Evolutionary conservation across 2,797 vertebrate species (phyloP).

Genomic region (Chrosomus eos): DNA sequence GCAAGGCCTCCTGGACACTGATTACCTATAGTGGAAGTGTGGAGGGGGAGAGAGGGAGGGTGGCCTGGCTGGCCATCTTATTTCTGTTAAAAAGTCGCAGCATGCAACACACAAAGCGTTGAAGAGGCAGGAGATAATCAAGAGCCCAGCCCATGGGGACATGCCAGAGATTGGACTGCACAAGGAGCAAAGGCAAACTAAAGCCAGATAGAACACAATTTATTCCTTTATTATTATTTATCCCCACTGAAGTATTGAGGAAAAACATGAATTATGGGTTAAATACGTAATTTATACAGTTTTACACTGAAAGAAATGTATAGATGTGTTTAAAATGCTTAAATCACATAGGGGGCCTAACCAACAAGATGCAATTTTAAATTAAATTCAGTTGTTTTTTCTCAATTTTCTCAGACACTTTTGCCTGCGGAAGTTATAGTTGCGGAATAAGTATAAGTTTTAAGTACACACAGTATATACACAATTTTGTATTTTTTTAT

Average conservation of each 20-base stretch:
- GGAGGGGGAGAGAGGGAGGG: slow-evolving; percentile 78
- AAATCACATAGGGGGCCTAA: neutral
- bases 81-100: slow-evolving; percentile 93
- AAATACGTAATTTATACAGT: slow-evolving; percentile 14
- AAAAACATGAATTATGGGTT: slow-evolving; percentile 52
- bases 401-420: neutral
- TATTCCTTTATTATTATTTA: slow-evolving; percentile 67
- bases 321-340: neutral
- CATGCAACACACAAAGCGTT: slow-evolving; percentile 78
- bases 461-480: too few relatives aligned
- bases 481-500: too few relatives aligned
- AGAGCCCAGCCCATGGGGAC: slow-evolving; percentile 86
- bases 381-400: neutral
- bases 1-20: slow-evolving; percentile 71
- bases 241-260: slow-evolving; percentile 67
- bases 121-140: slow-evolving; percentile 88
- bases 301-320: slow-evolving; percentile 50
- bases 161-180: slow-evolving; percentile 92
- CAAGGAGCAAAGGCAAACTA: slow-evolving; percentile 79
- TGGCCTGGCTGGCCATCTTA: slow-evolving; percentile 91
- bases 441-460: neutral
- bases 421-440: neutral
- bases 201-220: slow-evolving; percentile 86
- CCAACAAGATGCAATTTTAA: neutral
- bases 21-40: slow-evolving; percentile 75